phyloP scores from a whole-genome alignment of 2,113 vertebrate species.

The Dromiciops gliroides region DNA sequence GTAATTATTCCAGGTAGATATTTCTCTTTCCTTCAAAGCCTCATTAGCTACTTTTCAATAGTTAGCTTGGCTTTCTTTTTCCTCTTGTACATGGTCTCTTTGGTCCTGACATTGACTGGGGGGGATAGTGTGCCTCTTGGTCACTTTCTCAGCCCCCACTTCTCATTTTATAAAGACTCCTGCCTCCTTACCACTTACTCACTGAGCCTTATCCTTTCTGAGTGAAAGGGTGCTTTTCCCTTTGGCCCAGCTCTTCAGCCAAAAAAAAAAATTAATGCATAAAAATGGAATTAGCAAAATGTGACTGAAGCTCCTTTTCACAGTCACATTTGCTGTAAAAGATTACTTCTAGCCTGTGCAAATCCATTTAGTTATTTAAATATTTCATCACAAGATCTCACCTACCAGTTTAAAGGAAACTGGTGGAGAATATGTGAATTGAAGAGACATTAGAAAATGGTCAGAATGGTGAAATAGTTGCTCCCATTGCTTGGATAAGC shows the following conservation, averaged over 20 bases:
- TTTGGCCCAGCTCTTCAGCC: not conserved
- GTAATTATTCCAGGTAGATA: not conserved
- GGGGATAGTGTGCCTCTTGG: not conserved
- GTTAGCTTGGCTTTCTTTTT: not conserved
- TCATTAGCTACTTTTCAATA: not conserved
- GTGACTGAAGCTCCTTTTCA: not conserved
- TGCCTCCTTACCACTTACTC: not conserved
- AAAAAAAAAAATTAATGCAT: not conserved
- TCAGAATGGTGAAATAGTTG: not conserved
- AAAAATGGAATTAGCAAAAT: not conserved
- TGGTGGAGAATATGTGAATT: not conserved
- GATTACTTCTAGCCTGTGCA: not conserved
- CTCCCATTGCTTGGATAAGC: not conserved
- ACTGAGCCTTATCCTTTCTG: not conserved
- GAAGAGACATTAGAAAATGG: not conserved
- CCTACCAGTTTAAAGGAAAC: not conserved
- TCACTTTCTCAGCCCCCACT: not conserved
- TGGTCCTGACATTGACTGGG: not conserved
- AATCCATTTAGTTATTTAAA: not conserved
- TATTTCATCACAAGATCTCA: not conserved
- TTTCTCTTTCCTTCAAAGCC: not conserved
- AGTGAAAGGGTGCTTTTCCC: not conserved
- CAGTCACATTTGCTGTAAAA: not conserved
- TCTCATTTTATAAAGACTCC: not conserved
- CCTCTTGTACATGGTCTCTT: not conserved